Evolutionary conservation across 2,113 vertebrate species (phyloP).

Genomic region (Salvelinus alpinus): DNA sequence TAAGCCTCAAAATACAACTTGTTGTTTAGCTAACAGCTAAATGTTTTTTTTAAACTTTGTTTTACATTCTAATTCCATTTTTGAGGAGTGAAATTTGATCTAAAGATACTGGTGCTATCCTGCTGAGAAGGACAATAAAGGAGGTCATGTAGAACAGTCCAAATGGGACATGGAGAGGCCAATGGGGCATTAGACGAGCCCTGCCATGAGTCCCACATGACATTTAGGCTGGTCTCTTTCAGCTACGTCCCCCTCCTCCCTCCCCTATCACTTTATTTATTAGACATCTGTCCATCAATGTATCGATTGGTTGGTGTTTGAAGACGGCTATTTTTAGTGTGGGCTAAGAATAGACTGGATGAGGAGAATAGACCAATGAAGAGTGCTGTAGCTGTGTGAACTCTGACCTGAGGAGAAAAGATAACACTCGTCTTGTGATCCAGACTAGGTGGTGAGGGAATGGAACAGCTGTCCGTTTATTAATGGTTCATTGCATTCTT

Average conservation of each 20-base stretch:
- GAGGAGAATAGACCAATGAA: not conserved
- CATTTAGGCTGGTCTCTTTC: not conserved
- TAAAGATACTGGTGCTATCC: not conserved
- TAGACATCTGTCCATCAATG: slow-evolving; percentile 10
- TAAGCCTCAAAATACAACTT: too few relatives aligned
- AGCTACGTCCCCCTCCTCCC: slow-evolving; percentile 1
- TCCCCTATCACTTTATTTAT: slow-evolving; percentile 5
- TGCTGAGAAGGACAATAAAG: slow-evolving; percentile 29
- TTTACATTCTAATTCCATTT: too few relatives aligned
- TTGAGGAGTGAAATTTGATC: too few relatives aligned
- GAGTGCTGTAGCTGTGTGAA: not conserved
- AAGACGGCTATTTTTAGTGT: slow-evolving; percentile 4
- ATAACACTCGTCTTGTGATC: not conserved
- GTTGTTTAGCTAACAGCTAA: too few relatives aligned
- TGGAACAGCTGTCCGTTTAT: not conserved
- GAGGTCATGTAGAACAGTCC: not conserved
- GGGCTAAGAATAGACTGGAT: not conserved
- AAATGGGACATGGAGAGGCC: slow-evolving; percentile 9
- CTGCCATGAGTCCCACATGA: not conserved
- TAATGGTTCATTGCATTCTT: too few relatives aligned
- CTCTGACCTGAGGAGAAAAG: not conserved
- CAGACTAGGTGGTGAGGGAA: not conserved
- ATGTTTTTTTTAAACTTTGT: too few relatives aligned
- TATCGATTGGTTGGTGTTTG: slow-evolving; percentile 20
- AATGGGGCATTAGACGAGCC: not conserved